A percentile compares a stretch with the other conserved stretches of the same genome.
These are phyloP conservation scores for Nilaparvata lugens DNA, from an alignment of 1,140 invertebrate species.

Conservation along the genomic window DNA sequence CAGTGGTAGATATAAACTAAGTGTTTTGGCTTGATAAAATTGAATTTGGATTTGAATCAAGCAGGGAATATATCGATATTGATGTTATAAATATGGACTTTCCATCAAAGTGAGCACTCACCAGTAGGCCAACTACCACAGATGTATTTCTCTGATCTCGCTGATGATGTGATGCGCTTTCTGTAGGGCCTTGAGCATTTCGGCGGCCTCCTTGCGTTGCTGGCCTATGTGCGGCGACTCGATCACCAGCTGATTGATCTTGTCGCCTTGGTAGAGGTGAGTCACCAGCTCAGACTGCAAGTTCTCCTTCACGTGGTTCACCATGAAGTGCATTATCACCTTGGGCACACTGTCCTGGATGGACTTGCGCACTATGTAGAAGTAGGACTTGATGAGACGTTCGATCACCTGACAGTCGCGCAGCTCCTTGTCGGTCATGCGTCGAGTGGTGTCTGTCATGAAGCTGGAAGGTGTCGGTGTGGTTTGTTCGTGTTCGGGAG, in stretches of 20 bases:
- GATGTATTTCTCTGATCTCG: not conserved
- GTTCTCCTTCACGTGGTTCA: constrained; percentile 96
- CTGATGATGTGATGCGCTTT: not conserved
- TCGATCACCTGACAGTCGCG: constrained; percentile 96
- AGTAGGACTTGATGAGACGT: constrained; percentile 94
- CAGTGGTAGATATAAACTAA: no score
- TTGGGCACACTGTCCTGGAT: constrained; percentile 98
- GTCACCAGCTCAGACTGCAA: constrained; percentile 96
- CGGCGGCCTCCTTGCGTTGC: not conserved
- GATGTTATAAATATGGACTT: no score
- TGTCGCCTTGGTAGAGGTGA: constrained; percentile 74
- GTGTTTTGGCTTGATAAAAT: no score
- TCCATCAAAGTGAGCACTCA: no score
- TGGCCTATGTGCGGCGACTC: not conserved
- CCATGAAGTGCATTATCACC: constrained; percentile 98
- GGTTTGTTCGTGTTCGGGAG: not conserved
- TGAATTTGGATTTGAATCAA: no score
- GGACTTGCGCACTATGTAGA: constrained; percentile 95
- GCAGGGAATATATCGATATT: no score
- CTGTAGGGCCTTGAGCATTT: not conserved
- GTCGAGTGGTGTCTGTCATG: not conserved
- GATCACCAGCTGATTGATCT: not conserved
- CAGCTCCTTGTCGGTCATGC: constrained; percentile 50
- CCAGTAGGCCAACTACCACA: not conserved
- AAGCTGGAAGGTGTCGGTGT: not conserved